These are phyloP conservation scores for Desmodus rotundus DNA, from an alignment of 2,113 vertebrate species.

Conservation along the genomic window DNA sequence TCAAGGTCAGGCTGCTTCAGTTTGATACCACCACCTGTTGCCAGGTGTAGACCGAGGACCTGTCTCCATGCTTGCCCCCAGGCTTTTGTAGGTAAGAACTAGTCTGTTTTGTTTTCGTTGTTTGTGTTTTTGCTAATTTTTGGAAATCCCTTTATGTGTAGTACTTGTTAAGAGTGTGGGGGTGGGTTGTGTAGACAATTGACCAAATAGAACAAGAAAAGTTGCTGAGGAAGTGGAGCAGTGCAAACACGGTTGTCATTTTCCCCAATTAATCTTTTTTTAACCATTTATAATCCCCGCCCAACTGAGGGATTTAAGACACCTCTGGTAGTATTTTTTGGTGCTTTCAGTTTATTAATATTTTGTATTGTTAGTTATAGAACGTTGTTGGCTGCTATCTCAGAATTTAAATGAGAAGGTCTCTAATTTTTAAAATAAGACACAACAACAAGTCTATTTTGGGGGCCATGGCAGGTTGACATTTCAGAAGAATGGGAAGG, in stretches of 20 bases:
- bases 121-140: background rate
- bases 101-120: background rate
- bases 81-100: slow-evolving; percentile 57
- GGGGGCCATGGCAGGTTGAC: slow-evolving; percentile 50
- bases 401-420: slow-evolving; percentile 17
- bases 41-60: slow-evolving; percentile 62
- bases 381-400: background rate
- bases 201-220: background rate
- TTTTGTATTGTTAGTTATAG: background rate
- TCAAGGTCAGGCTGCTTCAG: slow-evolving; percentile 53
- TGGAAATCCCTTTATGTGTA: background rate
- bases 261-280: background rate
- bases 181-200: background rate
- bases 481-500: slow-evolving; percentile 69
- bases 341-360: background rate
- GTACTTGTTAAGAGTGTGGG: background rate
- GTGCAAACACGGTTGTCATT: background rate
- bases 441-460: slow-evolving; percentile 52
- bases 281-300: background rate
- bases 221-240: background rate
- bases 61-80: slow-evolving; percentile 40
- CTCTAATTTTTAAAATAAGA: slow-evolving; percentile 39
- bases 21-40: slow-evolving; percentile 64
- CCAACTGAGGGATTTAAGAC: background rate
- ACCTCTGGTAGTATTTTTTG: background rate